These are phyloP conservation scores for Lasioglossum oenotherae DNA, from an alignment of 2,888 invertebrate genomes.

Conservation along the genomic window DNA sequence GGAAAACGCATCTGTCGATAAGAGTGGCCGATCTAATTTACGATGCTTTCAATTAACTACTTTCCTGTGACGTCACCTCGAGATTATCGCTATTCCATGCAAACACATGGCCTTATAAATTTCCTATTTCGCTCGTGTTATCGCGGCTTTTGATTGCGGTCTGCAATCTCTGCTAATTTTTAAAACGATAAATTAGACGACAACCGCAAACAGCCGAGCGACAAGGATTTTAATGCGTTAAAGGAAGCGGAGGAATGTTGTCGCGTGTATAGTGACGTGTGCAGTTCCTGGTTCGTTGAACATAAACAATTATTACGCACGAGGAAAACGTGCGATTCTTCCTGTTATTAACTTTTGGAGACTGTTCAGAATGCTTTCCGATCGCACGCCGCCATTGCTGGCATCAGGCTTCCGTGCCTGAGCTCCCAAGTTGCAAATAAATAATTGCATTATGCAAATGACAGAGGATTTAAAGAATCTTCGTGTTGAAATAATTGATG, in stretches of 20 bases:
- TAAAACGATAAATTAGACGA: not conserved
- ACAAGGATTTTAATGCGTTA: not conserved
- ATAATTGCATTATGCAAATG: not conserved
- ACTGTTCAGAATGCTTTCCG: not conserved
- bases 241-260: not conserved
- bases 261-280: not conserved
- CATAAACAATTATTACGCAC: not conserved
- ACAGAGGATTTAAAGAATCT: not conserved
- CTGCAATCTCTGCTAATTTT: constrained; percentile 1
- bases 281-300: not conserved
- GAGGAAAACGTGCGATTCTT: not conserved
- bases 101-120: not conserved
- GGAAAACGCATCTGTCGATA: not conserved
- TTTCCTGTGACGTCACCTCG: not conserved
- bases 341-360: not conserved
- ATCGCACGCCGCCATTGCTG: not conserved
- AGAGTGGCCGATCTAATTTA: not conserved
- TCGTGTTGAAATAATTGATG: not conserved
- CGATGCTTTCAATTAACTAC: constrained; percentile 12
- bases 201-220: not conserved
- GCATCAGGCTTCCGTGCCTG: not conserved
- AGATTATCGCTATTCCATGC: not conserved
- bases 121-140: constrained; percentile 14
- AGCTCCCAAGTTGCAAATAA: not conserved
- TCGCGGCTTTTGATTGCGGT: not conserved